Base-by-base conservation (phyloP, 2,797 vertebrate species). In the Enoplosus armatus region DNA sequence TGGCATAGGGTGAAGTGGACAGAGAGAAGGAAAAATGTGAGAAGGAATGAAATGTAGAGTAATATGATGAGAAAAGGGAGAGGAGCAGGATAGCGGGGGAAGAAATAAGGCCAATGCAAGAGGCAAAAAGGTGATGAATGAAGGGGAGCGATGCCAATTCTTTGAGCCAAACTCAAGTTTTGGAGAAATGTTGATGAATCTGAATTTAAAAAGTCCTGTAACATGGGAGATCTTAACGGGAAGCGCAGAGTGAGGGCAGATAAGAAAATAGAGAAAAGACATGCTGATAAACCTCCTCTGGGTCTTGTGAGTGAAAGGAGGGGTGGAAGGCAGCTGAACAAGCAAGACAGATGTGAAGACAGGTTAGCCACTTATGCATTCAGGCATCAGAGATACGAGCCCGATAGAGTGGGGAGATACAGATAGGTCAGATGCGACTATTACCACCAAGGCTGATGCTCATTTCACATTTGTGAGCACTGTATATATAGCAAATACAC, bases 301-400 rank as follows among this genome's bases (percentile, higher is more conserved):
- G 75, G 88, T 71, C 59, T 66, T 75, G 67, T 84, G 85, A 75
- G 79, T 83, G 82, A 90, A 79, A 77, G 77, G 60, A 63, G 33
- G 69, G 75, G 72, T 68, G 48, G 64, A 56, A 80, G 66, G 70
- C n/a, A 72, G 82, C 62, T 69, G 72, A 82, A 75, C 51, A 75
- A 83, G 77, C 79, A 70, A 87, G 85, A 85, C 80, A 86, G 85
- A 86, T 83, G 82, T 79, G 79, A 85, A 72, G 82, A 85, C 84
- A 85, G 87, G 85, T 89, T 86, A 83, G 71, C 82, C 78, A 84
- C 78, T 84, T 87, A 83, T 59, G 80, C 80, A 89, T 91, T 90
- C 87, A 79, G 78, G 62, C 83, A 83, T 84, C 82, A 78, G 80
- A 85, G 88, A 90, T 89, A 90, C 78, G 84, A 77, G 84, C 15